These are phyloP conservation scores for Physocephala rufipes DNA, from an alignment of 2,888 invertebrate species.

Conservation along the genomic window DNA sequence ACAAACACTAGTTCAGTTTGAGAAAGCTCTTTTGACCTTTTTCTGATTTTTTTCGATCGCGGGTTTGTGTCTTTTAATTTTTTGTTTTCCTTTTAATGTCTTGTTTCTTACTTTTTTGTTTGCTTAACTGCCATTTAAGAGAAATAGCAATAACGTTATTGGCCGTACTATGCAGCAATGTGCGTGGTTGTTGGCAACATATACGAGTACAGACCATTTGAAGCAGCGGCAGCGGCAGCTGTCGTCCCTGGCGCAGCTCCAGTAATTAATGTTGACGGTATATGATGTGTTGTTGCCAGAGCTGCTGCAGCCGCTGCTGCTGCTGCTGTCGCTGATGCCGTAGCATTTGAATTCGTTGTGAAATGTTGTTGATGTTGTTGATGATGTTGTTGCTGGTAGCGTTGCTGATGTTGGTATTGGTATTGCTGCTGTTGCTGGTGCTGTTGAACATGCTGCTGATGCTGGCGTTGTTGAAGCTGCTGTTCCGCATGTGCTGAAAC, in stretches of 20 bases:
- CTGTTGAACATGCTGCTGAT: conserved; percentile 48
- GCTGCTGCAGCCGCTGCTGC: conserved; percentile 50
- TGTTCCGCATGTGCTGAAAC: conserved; percentile 48
- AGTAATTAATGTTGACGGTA: conserved; percentile 52
- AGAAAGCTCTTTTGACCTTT: conserved; percentile 23
- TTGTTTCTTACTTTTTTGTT: conserved; percentile 41
- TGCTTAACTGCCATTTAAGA: conserved; percentile 27
- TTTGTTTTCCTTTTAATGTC: conserved; percentile 38
- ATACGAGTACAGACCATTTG: conserved; percentile 60
- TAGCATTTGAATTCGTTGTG: too few relatives aligned
- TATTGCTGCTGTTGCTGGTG: conserved; percentile 42
- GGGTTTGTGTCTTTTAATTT: conserved; percentile 31
- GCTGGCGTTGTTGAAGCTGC: conserved; percentile 46
- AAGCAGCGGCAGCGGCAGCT: conserved; percentile 36
- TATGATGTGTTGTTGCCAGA: conserved; percentile 51
- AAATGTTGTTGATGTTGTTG: conserved; percentile 39
- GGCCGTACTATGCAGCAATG: conserved; percentile 60
- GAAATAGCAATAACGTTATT: conserved; percentile 47
- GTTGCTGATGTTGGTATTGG: conserved; percentile 39
- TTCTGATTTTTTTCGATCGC: not conserved
- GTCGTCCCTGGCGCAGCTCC: conserved; percentile 53
- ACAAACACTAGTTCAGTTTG: conserved; percentile 21
- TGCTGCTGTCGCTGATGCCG: conserved; percentile 41
- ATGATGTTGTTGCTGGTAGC: conserved; percentile 45
- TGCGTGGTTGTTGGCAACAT: conserved; percentile 63